Conservation (phyloP, 2,888 invertebrate genomes). For the Latheticus oryzae region DNA sequence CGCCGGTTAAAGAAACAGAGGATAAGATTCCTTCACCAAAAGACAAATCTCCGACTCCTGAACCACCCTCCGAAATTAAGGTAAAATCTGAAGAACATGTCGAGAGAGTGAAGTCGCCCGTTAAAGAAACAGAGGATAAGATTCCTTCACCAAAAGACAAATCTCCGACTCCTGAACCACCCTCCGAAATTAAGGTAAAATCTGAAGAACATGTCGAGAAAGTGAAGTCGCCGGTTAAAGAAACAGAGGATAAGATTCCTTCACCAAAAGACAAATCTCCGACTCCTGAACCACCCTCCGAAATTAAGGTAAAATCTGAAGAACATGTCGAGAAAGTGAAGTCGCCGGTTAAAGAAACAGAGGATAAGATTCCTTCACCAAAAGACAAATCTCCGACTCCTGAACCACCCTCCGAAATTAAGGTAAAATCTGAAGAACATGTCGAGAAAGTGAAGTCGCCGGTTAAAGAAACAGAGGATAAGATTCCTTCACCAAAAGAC, state of each 20-base stretch:
- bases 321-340: constrained; percentile 2
- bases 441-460: constrained; percentile 13
- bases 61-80: constrained; percentile 3
- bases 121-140: background rate
- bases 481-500: constrained; percentile 5
- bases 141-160: constrained; percentile 6
- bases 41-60: constrained; percentile 15
- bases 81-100: background rate
- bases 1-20: background rate
- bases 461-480: constrained; percentile 5
- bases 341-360: background rate
- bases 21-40: constrained; percentile 3
- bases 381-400: constrained; percentile 11
- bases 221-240: constrained; percentile 8
- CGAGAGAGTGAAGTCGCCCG: constrained; percentile 1
- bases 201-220: background rate
- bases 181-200: background rate
- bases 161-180: background rate
- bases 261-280: constrained; percentile 26
- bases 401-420: constrained; percentile 1
- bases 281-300: constrained; percentile 3
- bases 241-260: background rate
- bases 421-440: background rate
- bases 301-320: constrained; percentile 28
- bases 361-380: background rate